Base-by-base conservation (phyloP, 1,140 invertebrate species). In the Thaumetopoea pityocampa region DNA sequence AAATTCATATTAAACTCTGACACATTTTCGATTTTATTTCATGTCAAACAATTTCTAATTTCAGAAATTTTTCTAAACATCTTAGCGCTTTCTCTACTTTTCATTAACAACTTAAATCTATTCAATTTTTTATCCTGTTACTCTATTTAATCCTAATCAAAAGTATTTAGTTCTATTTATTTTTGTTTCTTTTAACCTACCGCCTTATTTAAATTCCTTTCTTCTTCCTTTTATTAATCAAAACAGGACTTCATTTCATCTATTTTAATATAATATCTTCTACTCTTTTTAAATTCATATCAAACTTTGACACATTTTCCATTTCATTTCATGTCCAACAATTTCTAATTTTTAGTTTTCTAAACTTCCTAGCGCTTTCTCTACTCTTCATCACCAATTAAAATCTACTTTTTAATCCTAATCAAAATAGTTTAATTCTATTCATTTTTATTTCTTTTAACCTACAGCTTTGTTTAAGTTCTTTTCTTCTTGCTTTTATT, bases 191-290 rank as follows among this genome's bases (percentile, higher is more conserved):
- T 5, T 10, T 28, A 1, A 4, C 11, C 12, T 14, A 28, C n/a
- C n/a, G n/a, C n/a, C n/a, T n/a, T n/a, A n/a, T n/a, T n/a, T n/a
- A n/a, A n/a, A n/a, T n/a, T n/a, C n/a, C n/a, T n/a, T n/a, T 14
- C 1, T 15, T 15, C 27, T 14, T 14, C n/a, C 24, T 5, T 26
- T 10, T 10, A 10, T 5, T 26, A 3, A 4, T 18, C 17, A 3
- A 18, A 4, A 18, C 17, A 4, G 3, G 6, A 4, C 17, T 18
- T 18, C 6, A 18, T 8, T 24, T 24, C 8, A 24, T 24, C 9
- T 24, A 3, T 24, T 24, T 7, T 8, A n/a, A 5, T 38, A 27
- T 27, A 32, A 6, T 24, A 32, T 37, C 11, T 12, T 50, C 18
- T 5, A 33, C 12, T 42, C 15, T 24, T 7, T 42, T n/a, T n/a